These are phyloP conservation scores for Pyralis farinalis DNA, from an alignment of 2,888 invertebrate genomes.

Conservation along the genomic window DNA sequence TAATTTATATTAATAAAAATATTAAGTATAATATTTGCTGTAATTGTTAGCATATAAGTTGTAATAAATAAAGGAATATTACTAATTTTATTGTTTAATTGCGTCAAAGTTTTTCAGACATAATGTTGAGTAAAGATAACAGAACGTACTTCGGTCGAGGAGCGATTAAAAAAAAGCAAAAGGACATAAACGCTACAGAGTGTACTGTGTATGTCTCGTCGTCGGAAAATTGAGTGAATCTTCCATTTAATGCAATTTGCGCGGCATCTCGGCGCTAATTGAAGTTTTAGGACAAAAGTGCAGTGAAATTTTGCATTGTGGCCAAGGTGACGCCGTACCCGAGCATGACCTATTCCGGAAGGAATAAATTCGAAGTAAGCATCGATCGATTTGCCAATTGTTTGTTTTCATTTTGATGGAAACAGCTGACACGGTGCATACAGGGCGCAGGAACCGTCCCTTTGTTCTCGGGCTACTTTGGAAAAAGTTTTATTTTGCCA, in stretches of 20 bases:
- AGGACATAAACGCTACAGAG: slow-evolving; percentile 9
- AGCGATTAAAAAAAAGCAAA: slow-evolving; percentile 11
- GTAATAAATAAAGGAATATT: too few species aligned
- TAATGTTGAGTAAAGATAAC: too few species aligned
- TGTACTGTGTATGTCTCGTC: slow-evolving; percentile 9
- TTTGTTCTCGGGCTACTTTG: slow-evolving; percentile 43
- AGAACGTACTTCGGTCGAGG: slow-evolving; percentile 10
- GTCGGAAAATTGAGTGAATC: slow-evolving; percentile 47
- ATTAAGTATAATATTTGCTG: too few species aligned
- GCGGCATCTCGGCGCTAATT: slow-evolving; percentile 32
- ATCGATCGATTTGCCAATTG: slow-evolving; percentile 42
- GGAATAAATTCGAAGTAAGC: slow-evolving; percentile 84
- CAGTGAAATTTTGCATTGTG: slow-evolving; percentile 61
- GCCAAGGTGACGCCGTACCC: slow-evolving; percentile 75
- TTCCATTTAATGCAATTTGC: slow-evolving; percentile 50
- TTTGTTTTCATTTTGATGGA: slow-evolving; percentile 74
- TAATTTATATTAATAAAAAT: too few species aligned
- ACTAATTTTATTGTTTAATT: too few species aligned
- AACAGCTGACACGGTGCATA: slow-evolving; percentile 81
- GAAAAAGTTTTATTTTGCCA: not conserved
- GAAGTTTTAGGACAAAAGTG: slow-evolving; percentile 29
- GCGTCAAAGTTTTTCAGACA: too few species aligned
- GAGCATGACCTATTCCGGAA: slow-evolving; percentile 83
- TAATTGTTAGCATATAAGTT: too few species aligned
- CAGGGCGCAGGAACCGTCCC: slow-evolving; percentile 32